phyloP scores from a whole-genome alignment of 92 coral and sea anemone genomes.

The Paragorgia papillata region DNA sequence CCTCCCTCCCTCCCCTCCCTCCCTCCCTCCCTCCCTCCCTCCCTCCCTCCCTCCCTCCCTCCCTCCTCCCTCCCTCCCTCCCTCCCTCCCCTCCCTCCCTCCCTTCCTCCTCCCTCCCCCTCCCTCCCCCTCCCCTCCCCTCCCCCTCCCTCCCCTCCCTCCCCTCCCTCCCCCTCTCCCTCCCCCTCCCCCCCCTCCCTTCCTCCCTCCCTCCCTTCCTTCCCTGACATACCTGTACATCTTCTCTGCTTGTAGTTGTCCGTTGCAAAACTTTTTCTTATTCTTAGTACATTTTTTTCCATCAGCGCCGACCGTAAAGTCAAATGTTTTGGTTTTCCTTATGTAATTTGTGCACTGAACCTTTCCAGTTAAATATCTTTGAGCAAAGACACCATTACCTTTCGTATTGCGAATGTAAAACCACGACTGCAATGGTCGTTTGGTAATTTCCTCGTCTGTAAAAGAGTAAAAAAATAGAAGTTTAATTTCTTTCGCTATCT shows the following conservation, averaged over 20 bases:
- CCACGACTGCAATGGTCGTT: slow-evolving; percentile 30
- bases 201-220: no score
- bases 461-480: background rate
- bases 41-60: no score
- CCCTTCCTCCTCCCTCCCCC: no score
- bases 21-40: no score
- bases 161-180: no score
- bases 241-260: slow-evolving; percentile 34
- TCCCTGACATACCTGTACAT: slow-evolving; percentile 31
- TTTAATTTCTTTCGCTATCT: background rate
- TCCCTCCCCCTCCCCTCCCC: no score
- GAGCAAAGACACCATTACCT: slow-evolving; percentile 28
- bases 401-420: slow-evolving; percentile 3
- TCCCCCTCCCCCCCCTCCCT: no score
- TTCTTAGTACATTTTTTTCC: slow-evolving; percentile 6
- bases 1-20: no score
- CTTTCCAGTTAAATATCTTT: slow-evolving; percentile 32
- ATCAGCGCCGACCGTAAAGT: slow-evolving; percentile 34
- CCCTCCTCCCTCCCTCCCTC: background rate
- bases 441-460: slow-evolving; percentile 17
- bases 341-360: slow-evolving; percentile 18
- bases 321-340: slow-evolving; percentile 13
- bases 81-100: no score
- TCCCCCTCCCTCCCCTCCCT: no score
- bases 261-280: slow-evolving; percentile 32